Evolutionary conservation across 2,113 vertebrate species (phyloP), one percentile per base, ranked within the genome.

Genomic region (Burhinus bistriatus): DNA sequence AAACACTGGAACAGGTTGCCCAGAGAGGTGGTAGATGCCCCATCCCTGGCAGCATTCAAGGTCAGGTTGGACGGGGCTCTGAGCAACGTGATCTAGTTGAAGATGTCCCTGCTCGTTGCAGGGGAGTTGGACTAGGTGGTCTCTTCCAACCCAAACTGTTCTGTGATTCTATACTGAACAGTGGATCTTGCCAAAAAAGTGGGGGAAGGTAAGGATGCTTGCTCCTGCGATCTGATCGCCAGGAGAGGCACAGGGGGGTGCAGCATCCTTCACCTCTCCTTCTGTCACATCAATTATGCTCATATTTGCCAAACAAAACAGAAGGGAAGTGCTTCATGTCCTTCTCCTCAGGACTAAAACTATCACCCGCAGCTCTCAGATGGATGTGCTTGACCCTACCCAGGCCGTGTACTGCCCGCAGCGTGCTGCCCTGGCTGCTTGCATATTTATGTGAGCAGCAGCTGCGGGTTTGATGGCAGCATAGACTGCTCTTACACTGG

Each of bases 221-320:
- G 5, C 30, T 20, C 29, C 51, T 44, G 20, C 5, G 21, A 16
- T 30, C 14, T 9, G 57, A 15, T 62, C 58, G 6, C 16, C 57
- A 9, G 61, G 61, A 76, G 19, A 45, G 45, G 25, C 29, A 22
- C 45, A 40, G 12, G 14, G 26, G 52, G 3, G 12, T 45, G 71
- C 71, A 83, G 47, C 40, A 54, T 64, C 94, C 51, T 66, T 82
- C 77, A 25, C 15, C 62, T 38, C 26, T 90, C 71, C 44, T 0
- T 0, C 11, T 9, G 36, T 16, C 55, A 1, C 4, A 2, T n/a
- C 2, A 1, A 18, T 61, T 47, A 6, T 21, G 38, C n/a, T 72
- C 9, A 1, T 49, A 18, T 21, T 83, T 64, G 40, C 44, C 20
- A 15, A 69, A 15, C 49, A 38, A 21, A 69, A 13, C 17, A 16